These are phyloP conservation scores for Aselliscus stoliczkanus DNA, from an alignment of 2,797 vertebrate genomes.

Conservation along the genomic window DNA sequence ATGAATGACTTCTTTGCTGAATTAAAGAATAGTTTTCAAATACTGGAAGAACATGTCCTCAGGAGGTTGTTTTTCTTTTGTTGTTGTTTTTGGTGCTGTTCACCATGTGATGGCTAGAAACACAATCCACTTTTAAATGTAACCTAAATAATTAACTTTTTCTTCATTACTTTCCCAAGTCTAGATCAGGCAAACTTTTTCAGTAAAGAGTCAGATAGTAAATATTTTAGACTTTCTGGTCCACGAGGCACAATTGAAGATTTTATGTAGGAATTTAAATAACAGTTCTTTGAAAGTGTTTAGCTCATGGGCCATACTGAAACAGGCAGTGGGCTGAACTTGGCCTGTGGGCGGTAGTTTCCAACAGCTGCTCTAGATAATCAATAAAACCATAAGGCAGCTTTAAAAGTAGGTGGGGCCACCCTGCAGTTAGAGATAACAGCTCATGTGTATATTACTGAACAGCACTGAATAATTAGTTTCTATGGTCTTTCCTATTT, in stretches of 20 bases:
- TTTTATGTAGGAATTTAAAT: background rate
- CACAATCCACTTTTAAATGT: background rate
- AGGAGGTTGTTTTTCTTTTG: background rate
- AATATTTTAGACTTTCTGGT: background rate
- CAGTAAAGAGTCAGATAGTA: background rate
- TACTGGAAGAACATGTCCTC: background rate
- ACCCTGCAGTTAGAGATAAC: background rate
- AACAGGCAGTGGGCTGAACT: background rate
- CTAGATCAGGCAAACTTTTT: background rate
- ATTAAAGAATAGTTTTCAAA: background rate
- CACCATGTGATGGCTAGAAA: background rate
- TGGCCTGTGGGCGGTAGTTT: background rate
- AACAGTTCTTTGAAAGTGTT: background rate
- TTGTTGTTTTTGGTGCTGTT: background rate
- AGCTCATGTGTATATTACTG: background rate
- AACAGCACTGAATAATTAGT: background rate
- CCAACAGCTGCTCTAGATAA: background rate
- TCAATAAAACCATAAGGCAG: background rate
- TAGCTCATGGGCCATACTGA: rapidly evolving
- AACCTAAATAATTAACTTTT: background rate
- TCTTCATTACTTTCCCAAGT: background rate
- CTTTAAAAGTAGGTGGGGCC: background rate
- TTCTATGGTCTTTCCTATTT: background rate
- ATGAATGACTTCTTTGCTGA: background rate
- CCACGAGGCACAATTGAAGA: background rate